Evolutionary conservation across 2,113 vertebrate species (phyloP).

Genomic region (Chamaetylas fuelleborni): DNA sequence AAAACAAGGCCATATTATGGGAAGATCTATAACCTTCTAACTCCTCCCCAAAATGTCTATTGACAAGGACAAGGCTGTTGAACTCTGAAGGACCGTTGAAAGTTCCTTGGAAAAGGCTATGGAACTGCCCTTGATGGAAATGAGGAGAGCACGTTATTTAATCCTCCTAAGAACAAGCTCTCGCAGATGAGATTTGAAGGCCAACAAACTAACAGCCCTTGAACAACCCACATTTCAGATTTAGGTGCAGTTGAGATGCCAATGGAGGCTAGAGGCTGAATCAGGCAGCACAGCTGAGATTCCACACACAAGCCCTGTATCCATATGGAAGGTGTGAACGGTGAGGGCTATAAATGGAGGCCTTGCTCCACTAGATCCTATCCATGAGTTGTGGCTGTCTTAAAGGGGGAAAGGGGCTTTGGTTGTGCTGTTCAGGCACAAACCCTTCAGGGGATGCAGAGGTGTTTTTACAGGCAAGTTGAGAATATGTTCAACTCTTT

Average conservation of each 20-base stretch:
- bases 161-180: not conserved
- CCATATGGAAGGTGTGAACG: rapidly evolving
- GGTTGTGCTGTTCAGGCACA: not conserved
- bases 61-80: not conserved
- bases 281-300: not conserved
- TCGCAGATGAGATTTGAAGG: not conserved
- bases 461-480: too few relatives aligned
- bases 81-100: not conserved
- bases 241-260: not conserved
- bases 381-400: not conserved
- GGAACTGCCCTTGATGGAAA: not conserved
- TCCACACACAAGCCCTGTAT: not conserved
- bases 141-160: not conserved
- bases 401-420: not conserved
- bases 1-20: not conserved
- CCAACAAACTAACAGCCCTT: not conserved
- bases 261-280: not conserved
- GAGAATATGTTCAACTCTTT: too few relatives aligned
- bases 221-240: not conserved
- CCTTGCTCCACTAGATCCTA: not conserved
- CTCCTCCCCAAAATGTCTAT: not conserved
- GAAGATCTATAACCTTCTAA: not conserved
- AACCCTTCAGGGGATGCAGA: not conserved
- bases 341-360: not conserved
- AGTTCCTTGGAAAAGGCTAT: not conserved